Conservation (phyloP, 2,888 invertebrate genomes). For the Liodrosophila aerea region DNA sequence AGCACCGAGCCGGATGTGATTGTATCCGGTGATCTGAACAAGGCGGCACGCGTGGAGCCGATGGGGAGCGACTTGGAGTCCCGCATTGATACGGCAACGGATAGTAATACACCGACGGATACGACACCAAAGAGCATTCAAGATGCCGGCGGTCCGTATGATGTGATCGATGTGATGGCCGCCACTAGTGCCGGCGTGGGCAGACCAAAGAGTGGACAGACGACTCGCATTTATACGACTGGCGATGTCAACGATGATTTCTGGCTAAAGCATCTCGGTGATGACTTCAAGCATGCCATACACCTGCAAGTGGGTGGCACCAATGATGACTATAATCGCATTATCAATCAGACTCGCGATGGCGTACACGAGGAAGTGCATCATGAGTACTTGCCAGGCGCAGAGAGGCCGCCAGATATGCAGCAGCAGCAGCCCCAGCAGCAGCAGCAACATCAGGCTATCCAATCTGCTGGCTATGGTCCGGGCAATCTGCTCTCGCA, state of each 20-base stretch:
- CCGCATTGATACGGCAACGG: not conserved
- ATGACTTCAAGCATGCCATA: conserved; percentile 78
- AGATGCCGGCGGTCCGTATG: conserved; percentile 37
- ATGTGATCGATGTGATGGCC: conserved; percentile 66
- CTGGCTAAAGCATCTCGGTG: conserved; percentile 78
- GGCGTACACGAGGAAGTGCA: conserved; percentile 64
- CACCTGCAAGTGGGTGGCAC: conserved; percentile 70
- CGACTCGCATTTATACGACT: conserved; percentile 71
- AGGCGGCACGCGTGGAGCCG: conserved; percentile 31
- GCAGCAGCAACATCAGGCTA: conserved; percentile 2
- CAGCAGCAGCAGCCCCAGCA: conserved; percentile 12
- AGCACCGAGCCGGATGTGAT: conserved; percentile 20
- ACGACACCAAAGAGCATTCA: conserved; percentile 7
- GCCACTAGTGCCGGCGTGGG: conserved; percentile 39
- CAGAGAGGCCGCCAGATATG: conserved; percentile 44
- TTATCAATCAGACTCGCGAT: conserved; percentile 57
- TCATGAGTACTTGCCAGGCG: conserved; percentile 61
- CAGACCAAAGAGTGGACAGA: conserved; percentile 59
- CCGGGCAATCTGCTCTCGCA: conserved; percentile 23
- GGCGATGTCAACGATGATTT: conserved; percentile 74
- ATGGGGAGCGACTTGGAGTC: conserved; percentile 8
- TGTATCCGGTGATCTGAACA: conserved; percentile 25
- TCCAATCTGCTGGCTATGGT: conserved; percentile 8
- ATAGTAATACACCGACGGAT: not conserved
- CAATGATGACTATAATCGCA: conserved; percentile 62